A percentile compares a stretch with the other conserved stretches of the same genome.
phyloP scores from a whole-genome alignment of 2,113 vertebrate species.

The Myrmecophaga tridactyla region DNA sequence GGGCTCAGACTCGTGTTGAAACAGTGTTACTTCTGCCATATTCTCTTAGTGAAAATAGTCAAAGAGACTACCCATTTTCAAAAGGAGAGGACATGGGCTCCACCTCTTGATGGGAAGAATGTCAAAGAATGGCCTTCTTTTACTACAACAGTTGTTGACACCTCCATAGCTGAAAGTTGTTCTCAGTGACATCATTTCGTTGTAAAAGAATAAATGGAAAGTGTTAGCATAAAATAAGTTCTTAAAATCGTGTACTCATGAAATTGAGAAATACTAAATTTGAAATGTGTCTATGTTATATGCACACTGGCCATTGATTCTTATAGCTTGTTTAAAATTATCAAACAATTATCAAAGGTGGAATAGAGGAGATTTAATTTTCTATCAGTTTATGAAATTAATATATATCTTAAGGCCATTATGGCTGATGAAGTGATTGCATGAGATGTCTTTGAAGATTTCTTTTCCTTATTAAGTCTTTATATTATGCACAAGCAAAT shows the following conservation, averaged over 20 bases:
- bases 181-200: not conserved
- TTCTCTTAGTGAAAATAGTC: not conserved
- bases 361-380: constrained; percentile 29
- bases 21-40: not conserved
- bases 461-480: constrained; percentile 28
- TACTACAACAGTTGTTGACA: not conserved
- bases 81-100: not conserved
- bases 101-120: not conserved
- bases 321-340: constrained; percentile 25
- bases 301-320: not conserved
- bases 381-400: constrained; percentile 46
- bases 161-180: not conserved
- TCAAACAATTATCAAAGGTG: not conserved
- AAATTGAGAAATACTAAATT: constrained; percentile 11
- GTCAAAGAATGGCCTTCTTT: not conserved
- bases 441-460: constrained; percentile 45
- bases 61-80: not conserved
- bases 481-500: constrained; percentile 23
- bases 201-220: not conserved
- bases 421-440: not conserved
- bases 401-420: constrained; percentile 40
- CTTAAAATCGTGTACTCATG: not conserved
- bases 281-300: constrained; percentile 17
- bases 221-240: not conserved
- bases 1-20: not conserved